phyloP scores from a whole-genome alignment of 2,888 invertebrate species.

The Epirrhoe alternata region DNA sequence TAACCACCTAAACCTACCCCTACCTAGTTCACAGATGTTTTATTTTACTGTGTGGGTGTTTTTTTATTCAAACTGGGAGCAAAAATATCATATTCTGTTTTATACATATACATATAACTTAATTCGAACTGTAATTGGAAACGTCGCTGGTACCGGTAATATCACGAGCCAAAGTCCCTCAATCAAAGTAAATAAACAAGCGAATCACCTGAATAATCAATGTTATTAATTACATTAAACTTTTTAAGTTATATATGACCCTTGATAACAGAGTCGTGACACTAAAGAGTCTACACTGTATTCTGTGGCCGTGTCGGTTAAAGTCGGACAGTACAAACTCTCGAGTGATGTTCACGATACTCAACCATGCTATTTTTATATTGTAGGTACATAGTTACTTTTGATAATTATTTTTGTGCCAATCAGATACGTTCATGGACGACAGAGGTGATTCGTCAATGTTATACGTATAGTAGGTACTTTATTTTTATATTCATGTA shows the following conservation, averaged over 20 bases:
- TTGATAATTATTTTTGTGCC: not conserved
- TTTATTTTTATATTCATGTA: no score
- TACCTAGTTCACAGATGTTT: no score
- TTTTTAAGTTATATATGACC: constrained; percentile 23
- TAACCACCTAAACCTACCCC: no score
- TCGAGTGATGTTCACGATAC: constrained; percentile 50
- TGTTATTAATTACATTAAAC: constrained; percentile 10
- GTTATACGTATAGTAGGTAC: no score
- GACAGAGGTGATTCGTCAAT: no score
- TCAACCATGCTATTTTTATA: constrained; percentile 43
- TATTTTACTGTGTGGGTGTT: no score
- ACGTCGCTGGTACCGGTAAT: not conserved
- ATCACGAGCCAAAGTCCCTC: constrained; percentile 10
- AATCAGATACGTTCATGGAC: not conserved
- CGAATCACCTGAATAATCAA: constrained; percentile 19
- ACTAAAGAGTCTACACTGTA: not conserved
- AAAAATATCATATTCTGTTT: not conserved
- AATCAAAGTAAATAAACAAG: constrained; percentile 14
- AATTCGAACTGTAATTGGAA: no score
- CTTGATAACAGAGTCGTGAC: constrained; percentile 18
- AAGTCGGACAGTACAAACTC: constrained; percentile 7
- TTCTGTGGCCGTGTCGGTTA: constrained; percentile 9
- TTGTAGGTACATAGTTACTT: not conserved
- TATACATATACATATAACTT: no score
- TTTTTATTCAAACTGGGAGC: no score